Evolutionary conservation across 1,140 invertebrate genomes (phyloP).

Genomic region (Rhagoletis pomonella): DNA sequence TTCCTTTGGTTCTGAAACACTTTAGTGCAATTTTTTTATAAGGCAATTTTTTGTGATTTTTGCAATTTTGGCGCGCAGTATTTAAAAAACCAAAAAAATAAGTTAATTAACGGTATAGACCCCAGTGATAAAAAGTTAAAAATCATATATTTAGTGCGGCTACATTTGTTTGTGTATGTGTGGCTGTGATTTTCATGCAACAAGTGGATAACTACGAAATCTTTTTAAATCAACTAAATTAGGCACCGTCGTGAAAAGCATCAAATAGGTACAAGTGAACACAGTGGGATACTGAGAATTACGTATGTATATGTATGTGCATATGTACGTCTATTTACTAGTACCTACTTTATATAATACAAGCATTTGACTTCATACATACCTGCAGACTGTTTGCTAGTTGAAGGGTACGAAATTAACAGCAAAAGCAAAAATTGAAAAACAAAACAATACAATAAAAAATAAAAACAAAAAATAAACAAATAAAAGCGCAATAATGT

Average conservation of each 20-base stretch:
- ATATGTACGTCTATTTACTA: background rate
- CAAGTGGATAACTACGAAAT: background rate
- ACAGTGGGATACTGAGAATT: background rate
- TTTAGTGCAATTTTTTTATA: background rate
- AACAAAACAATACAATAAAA: conserved; percentile 10
- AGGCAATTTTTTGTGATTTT: background rate
- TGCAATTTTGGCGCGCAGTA: background rate
- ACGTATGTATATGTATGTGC: no score
- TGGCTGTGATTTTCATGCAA: conserved; percentile 19
- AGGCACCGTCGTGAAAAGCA: background rate
- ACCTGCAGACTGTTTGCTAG: background rate
- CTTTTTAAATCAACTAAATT: background rate
- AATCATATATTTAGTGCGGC: background rate
- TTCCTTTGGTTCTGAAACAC: background rate
- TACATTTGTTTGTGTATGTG: background rate
- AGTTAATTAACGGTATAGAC: no score
- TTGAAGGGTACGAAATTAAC: conserved; percentile 44
- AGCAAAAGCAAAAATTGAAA: conserved; percentile 16
- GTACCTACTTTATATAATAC: background rate
- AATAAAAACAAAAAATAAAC: conserved; percentile 33
- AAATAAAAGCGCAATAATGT: conserved; percentile 64
- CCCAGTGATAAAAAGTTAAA: background rate
- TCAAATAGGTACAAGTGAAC: background rate
- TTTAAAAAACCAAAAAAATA: background rate
- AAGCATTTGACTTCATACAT: background rate